These are phyloP conservation scores for Melitaea athalia DNA, from an alignment of 2,888 invertebrate species.

Conservation along the genomic window DNA sequence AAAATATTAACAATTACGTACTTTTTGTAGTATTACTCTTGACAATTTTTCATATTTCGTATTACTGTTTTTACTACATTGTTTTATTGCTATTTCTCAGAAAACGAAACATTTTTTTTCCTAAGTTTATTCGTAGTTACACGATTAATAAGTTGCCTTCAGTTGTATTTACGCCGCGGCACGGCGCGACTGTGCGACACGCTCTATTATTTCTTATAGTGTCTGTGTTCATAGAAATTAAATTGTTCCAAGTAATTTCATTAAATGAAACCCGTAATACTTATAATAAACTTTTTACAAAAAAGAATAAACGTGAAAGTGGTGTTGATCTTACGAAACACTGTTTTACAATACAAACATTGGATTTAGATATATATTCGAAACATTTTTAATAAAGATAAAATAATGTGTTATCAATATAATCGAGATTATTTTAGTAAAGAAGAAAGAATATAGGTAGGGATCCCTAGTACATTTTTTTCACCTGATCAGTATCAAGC, in stretches of 20 bases:
- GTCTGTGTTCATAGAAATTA: constrained; percentile 17
- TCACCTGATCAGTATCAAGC: too few species aligned
- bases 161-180: constrained; percentile 60
- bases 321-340: constrained; percentile 2
- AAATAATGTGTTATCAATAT: too few species aligned
- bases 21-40: background rate
- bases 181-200: constrained; percentile 54
- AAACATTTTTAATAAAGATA: too few species aligned
- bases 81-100: constrained; percentile 25
- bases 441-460: too few species aligned
- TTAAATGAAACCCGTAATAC: constrained; percentile 16
- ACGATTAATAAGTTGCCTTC: constrained; percentile 56
- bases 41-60: background rate
- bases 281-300: constrained; percentile 5
- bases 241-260: constrained; percentile 26
- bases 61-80: constrained; percentile 6
- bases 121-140: constrained; percentile 56
- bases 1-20: background rate
- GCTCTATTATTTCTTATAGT: constrained; percentile 32
- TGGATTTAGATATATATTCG: too few species aligned
- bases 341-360: background rate
- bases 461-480: too few species aligned
- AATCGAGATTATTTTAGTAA: too few species aligned
- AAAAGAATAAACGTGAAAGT: constrained; percentile 16
- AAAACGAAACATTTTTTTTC: constrained; percentile 55